phyloP scores from a whole-genome alignment of 2,888 invertebrate genomes.

The Arrhopalites spinosus region DNA sequence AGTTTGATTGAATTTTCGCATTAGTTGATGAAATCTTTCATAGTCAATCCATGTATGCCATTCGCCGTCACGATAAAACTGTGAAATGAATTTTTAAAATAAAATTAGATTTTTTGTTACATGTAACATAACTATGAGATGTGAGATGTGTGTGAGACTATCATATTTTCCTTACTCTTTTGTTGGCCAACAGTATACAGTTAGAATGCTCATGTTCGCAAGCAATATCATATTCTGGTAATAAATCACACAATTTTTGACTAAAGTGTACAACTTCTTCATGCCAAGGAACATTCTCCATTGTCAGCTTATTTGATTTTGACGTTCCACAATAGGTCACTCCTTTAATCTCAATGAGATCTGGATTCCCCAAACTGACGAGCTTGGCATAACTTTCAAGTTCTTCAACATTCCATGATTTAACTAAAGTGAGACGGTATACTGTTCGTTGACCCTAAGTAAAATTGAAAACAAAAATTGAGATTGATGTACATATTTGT shows the following conservation, averaged over 20 bases:
- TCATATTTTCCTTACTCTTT: slow-evolving; percentile 60
- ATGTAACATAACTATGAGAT: neutral
- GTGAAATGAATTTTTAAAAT: slow-evolving; percentile 18
- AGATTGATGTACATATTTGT: neutral
- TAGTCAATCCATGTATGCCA: slow-evolving; percentile 69
- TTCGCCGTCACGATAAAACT: slow-evolving; percentile 62
- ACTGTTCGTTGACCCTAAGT: slow-evolving; percentile 64
- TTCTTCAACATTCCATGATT: slow-evolving; percentile 66
- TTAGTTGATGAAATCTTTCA: slow-evolving; percentile 62
- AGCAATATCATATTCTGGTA: slow-evolving; percentile 64
- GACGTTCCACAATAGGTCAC: slow-evolving; percentile 67
- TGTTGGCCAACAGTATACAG: slow-evolving; percentile 64
- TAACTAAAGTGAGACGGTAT: slow-evolving; percentile 66
- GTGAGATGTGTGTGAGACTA: too few species aligned
- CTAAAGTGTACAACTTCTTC: slow-evolving; percentile 64
- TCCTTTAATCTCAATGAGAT: slow-evolving; percentile 68
- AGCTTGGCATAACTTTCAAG: slow-evolving; percentile 64
- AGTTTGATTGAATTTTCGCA: slow-evolving; percentile 59
- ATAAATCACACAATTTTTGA: slow-evolving; percentile 59
- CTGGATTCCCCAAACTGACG: slow-evolving; percentile 63
- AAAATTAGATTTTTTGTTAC: neutral
- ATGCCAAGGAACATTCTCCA: slow-evolving; percentile 68
- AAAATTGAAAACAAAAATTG: slow-evolving; percentile 2
- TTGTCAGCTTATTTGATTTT: slow-evolving; percentile 63
- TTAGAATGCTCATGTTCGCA: slow-evolving; percentile 68